Base-by-base conservation (phyloP, 2,888 invertebrate genomes). In the Danaus chrysippus region DNA sequence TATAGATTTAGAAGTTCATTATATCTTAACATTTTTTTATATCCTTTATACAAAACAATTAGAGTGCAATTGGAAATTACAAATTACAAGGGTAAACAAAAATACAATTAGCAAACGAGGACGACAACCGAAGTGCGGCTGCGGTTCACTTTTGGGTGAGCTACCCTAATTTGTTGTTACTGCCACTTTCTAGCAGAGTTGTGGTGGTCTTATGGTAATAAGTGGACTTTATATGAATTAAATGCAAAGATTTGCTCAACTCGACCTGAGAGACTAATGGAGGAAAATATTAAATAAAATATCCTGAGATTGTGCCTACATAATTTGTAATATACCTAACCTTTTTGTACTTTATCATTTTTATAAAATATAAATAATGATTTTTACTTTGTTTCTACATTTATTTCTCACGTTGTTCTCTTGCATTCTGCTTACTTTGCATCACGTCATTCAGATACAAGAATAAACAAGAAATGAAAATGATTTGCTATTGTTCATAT, bases 161-260 rank as follows among this genome's bases (percentile, higher is more conserved):
- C 79, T 81, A 87, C 87, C 88, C 87, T 86, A 86, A 87, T 86
- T 87, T 85, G 85, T 86, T 84, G 83, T 80, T 81, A 78, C 80
- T 83, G 83, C 77, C 84, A 80, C 73, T 75, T 70, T 73, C 75
- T 70, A 74, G 77, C 73, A 73, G 75, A 78, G 77, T 82, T 82
- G 83, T 70, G 85, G 84, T 77, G 73, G 77, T 79, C 76, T 82
- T 82, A 85, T 83, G 84, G 78, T 82, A 84, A 84, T 84, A 81
- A 77, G 80, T 74, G 75, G 17, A 49, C 49, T 71, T 69, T 63
- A 66, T 65, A 61, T 64, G 49, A 64, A 58, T 62, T 61, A 56
- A 56, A 65, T 65, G 61, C 46, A 54, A 34, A 52, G 56, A 61
- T 23, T 23, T 23, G 23, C 23, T 23, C 23, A 23, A 1, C 23